A percentile compares a stretch with the other conserved stretches of the same genome.
Evolutionary conservation across 2,113 vertebrate species (phyloP).

Genomic region (Camelus bactrianus): DNA sequence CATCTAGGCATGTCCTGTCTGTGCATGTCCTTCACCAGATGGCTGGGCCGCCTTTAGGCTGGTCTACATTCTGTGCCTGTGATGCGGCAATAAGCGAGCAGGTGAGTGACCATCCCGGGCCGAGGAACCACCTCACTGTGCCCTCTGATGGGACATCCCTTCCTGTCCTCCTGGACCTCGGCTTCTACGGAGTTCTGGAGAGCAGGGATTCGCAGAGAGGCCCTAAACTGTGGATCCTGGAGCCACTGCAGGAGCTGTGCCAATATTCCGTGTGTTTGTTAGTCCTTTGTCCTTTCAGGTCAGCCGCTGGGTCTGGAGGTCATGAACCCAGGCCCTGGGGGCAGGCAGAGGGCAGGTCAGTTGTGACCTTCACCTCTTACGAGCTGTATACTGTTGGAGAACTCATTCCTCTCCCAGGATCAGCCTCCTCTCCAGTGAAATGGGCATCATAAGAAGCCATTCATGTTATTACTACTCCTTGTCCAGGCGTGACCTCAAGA

Average conservation of each 20-base stretch:
- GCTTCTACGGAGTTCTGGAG: background rate
- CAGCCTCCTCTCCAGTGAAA: background rate
- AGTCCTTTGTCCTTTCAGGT: background rate
- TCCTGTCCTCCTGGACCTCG: background rate
- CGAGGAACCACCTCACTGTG: background rate
- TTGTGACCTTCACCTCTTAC: background rate
- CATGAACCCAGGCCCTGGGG: background rate
- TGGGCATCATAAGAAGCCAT: background rate
- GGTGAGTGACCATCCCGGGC: no score
- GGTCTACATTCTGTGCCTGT: background rate
- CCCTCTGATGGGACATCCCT: background rate
- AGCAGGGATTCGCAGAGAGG: background rate
- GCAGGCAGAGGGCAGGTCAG: background rate
- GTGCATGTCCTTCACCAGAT: background rate
- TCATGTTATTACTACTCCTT: background rate
- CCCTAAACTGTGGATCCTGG: background rate
- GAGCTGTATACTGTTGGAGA: background rate
- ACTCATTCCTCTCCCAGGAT: background rate
- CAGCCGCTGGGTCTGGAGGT: background rate
- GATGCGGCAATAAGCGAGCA: background rate
- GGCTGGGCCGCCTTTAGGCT: background rate
- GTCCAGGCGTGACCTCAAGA: background rate
- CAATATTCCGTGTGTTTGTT: background rate
- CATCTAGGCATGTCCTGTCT: background rate
- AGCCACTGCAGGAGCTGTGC: rapidly evolving